These are phyloP conservation scores for Haplochromis vanheusdeni DNA, from an alignment of 2,113 vertebrate species.

Conservation along the genomic window DNA sequence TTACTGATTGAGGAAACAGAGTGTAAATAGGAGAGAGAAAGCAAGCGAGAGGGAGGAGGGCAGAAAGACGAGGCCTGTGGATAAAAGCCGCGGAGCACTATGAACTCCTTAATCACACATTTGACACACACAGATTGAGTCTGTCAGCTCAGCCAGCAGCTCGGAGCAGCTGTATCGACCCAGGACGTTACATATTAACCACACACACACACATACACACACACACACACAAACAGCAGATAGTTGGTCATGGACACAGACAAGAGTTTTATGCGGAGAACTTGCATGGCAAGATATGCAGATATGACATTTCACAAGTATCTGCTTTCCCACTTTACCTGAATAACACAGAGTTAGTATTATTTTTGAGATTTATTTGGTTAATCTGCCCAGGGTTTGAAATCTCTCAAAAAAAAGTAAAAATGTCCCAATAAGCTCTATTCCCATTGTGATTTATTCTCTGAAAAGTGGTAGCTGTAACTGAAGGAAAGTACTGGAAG, in stretches of 20 bases:
- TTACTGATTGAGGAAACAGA: slow-evolving; percentile 72
- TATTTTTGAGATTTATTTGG: background rate
- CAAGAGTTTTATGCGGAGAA: background rate
- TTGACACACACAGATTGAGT: slow-evolving; percentile 77
- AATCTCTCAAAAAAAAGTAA: background rate
- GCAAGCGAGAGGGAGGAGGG: slow-evolving; percentile 15
- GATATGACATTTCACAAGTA: background rate
- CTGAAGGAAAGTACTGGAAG: background rate
- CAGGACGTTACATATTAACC: slow-evolving; percentile 73
- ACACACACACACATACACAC: background rate
- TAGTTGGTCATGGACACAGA: slow-evolving; percentile 20
- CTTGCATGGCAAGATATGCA: background rate
- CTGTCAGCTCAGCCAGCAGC: slow-evolving; percentile 55
- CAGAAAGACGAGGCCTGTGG: slow-evolving; percentile 35
- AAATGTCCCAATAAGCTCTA: background rate
- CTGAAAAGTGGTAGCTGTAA: background rate
- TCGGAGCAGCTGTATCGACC: slow-evolving; percentile 68
- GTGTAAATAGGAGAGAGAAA: slow-evolving; percentile 49
- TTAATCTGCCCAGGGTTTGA: background rate
- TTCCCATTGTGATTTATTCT: background rate
- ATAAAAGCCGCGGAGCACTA: slow-evolving; percentile 63
- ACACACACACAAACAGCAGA: slow-evolving; percentile 22
- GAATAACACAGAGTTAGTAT: background rate
- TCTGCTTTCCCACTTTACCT: background rate
- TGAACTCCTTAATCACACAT: slow-evolving; percentile 75